Conservation (phyloP, 2,113 vertebrate species). For the Struthio camelus region DNA sequence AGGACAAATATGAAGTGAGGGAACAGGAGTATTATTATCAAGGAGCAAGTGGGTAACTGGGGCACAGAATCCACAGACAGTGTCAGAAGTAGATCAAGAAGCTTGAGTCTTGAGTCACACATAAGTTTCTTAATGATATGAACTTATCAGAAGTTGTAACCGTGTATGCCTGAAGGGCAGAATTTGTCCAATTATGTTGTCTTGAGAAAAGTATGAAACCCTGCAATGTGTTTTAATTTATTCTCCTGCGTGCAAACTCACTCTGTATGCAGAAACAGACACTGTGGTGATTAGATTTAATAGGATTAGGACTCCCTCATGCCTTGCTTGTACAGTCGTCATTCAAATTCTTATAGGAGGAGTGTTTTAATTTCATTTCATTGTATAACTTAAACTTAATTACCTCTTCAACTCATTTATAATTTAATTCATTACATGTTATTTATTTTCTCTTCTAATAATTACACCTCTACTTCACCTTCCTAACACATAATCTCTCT, state of each 20-base stretch:
- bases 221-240: conserved; percentile 32
- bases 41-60: neutral
- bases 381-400: conserved; percentile 47
- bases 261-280: conserved; percentile 31
- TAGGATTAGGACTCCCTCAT: conserved; percentile 52
- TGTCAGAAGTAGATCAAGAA: neutral
- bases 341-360: conserved; percentile 41
- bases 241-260: conserved; percentile 19
- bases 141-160: neutral
- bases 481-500: neutral
- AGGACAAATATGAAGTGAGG: neutral
- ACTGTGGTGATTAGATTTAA: conserved; percentile 53
- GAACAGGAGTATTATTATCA: neutral
- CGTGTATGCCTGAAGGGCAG: neutral
- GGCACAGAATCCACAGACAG: neutral
- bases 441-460: conserved; percentile 43
- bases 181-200: neutral
- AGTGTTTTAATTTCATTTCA: conserved; percentile 43
- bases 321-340: conserved; percentile 38
- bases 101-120: neutral
- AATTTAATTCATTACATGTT: conserved; percentile 28
- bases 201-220: neutral
- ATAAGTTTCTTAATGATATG: neutral
- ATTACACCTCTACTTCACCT: neutral
- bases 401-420: conserved; percentile 5